Base-by-base conservation (phyloP, 2,113 vertebrate species). In the Dryoscopus gambensis region DNA sequence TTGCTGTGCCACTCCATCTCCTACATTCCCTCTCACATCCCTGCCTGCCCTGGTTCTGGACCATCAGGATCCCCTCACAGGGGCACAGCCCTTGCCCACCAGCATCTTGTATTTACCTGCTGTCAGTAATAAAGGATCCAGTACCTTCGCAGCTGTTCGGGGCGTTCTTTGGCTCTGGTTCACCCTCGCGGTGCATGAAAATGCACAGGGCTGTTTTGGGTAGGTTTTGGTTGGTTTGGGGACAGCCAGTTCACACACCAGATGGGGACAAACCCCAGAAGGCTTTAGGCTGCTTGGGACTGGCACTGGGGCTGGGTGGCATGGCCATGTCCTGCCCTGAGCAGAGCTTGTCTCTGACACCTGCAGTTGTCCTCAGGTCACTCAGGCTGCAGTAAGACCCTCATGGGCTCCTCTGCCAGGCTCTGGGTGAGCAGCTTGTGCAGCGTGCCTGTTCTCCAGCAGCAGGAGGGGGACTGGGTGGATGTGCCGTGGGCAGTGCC, bases 71-170 rank as follows among this genome's bases (percentile, higher is more conserved):
- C 46, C 44, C 44, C 13, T 42, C 17, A 14, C 4, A 17, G 62
- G 27, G 49, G 57, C 33, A n/a, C 20, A 16, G 70, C 81, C 65
- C 53, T 9, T 11, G 39, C 81, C 84, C 11, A 14, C 69, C 80
- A 75, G 81, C 55, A 57, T 90, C 69, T 92, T 94, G 64, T 88
- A 73, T 93, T 94, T 87, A 84, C 65, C 76, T 70, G 50, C 65
- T 82, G 94, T 68, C 90, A 81, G 47, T 83, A 94, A 96, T 81
- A 93, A 94, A 97, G 86, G 65, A 47, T 69, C 47, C 78, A 84
- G 71, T 87, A 93, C 70, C 88, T 79, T 87, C 4, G 63, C 92
- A 95, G 87, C 28, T 57, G 31, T 90, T 44, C 0, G 19, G 73
- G 81, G 24, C 53, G 21, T 84, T 90, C 85, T 93, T 57, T 79